Evolutionary conservation across 2,888 invertebrate genomes (phyloP).

Genomic region (Eugnorisma glareosa): DNA sequence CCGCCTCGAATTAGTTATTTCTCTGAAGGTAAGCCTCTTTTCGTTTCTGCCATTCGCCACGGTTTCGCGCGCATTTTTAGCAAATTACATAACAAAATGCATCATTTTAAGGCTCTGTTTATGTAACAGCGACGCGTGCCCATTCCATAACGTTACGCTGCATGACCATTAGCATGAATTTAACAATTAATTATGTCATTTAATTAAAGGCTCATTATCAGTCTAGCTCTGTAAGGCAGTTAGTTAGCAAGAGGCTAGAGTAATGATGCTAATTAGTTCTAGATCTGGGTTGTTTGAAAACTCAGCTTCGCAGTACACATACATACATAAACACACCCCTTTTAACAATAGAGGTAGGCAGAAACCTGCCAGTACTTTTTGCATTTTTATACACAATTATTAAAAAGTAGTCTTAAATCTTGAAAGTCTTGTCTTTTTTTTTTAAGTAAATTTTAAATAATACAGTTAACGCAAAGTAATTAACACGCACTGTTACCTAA

Average conservation of each 20-base stretch:
- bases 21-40: neutral
- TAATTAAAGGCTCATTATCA: slow-evolving; percentile 36
- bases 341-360: neutral
- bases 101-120: slow-evolving; percentile 30
- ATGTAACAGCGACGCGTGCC: slow-evolving; percentile 40
- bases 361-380: neutral
- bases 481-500: slow-evolving; percentile 45
- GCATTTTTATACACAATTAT: neutral
- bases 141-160: slow-evolving; percentile 37
- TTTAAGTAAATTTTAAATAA: slow-evolving; percentile 30
- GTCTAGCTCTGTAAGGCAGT: neutral
- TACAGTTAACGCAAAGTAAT: slow-evolving; percentile 22
- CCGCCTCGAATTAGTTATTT: neutral
- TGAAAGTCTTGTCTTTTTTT: slow-evolving; percentile 7
- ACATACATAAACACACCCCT: neutral
- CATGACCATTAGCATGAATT: slow-evolving; percentile 25
- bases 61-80: slow-evolving; percentile 1
- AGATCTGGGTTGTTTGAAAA: neutral
- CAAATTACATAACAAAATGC: slow-evolving; percentile 30
- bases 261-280: slow-evolving; percentile 38
- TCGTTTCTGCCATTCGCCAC: neutral
- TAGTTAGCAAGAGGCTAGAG: slow-evolving; percentile 20
- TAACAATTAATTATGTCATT: slow-evolving; percentile 40
- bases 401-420: neutral
- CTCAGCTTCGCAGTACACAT: neutral